Evolutionary conservation across 2,113 vertebrate species (phyloP), one percentile per base, ranked within the genome.

Genomic region (Alaudala cheleensis): DNA sequence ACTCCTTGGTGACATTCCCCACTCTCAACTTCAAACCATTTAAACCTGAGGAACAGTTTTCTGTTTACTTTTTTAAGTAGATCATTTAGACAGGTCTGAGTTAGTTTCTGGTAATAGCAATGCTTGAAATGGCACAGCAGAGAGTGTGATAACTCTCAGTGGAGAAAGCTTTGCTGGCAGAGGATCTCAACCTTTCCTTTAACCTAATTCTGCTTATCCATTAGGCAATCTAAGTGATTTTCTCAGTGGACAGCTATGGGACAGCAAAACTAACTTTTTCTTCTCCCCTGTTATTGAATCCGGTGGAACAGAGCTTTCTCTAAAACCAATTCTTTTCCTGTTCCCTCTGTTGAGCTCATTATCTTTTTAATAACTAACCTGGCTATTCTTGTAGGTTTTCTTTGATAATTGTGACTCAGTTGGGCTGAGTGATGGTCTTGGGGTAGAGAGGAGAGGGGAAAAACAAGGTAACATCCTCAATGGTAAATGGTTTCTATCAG

Each of bases 151-250:
- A 92, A 86, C 22, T 47, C 90, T 94, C 78, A 40, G n/a, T 2
- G 6, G 92, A 45, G 31, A 91, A 72, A 85, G 45, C 24, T 47
- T 58, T 71, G 49, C 61, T 92, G 81, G 51, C 53, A 84, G 10
- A 87, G 20, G 45, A 90, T 85, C 24, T 4, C 44, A 93, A 67
- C 66, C 37, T 93, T 90, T 81, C 58, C 49, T 79, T 80, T 85
- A 93, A 93, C 49, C 47, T 85, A 87, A 67, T 87, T 95, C 42
- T 61, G 17, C 57, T 94, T 82, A 92, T 49, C 62, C 57, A 76
- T 88, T 67, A 81, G 37, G n/a, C 0, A 0, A 72, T 11, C 31
- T n/a, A 45, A 62, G 19, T 22, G 33, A 62, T 87, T 91, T 91
- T 94, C 73, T 85, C 61, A 49, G 25, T 33, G 14, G 79, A 82